Evolutionary conservation across 2,113 vertebrate genomes (phyloP), one percentile per base, ranked within the genome.

Genomic region (Heliornis fulica): DNA sequence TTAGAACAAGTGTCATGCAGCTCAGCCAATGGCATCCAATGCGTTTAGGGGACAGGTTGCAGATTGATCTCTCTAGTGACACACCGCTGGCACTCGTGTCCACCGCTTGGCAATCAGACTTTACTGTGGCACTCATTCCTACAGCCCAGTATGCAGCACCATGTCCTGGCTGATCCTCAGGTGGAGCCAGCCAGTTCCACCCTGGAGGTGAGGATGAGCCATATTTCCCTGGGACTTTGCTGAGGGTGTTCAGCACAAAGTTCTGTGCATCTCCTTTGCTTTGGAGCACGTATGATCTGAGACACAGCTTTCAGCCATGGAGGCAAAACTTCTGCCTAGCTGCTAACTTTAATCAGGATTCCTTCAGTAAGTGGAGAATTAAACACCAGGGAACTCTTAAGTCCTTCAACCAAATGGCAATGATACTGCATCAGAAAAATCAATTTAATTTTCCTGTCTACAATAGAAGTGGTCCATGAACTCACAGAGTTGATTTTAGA

Each of bases 11-110:
- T 3, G 28, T 69, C 31, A 22, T 3, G 2, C 43, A 79, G 79
- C 50, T 59, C 19, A 81, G 72, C 23, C 60, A 36, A 12, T 15
- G 32, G 63, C 50, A 75, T 15, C 87, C 68, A 36, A 28, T 21
- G 19, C 0, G 0, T 53, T 48, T 8, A 41, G 48, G 53, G 72
- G 80, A 57, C 34, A 2, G 1, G n/a, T 4, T 75, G 43, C 48
- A 84, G 31, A n/a, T 0, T 4, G 2, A 41, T 64, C 57, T 80
- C 21, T 54, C 34, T 2, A 16, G 50, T 11, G 60, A 63, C 34
- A 25, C 50, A 2, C 64, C 31, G 4, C 53, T n/a, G 34, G 36
- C 19, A 56, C 10, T 21, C 1, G 1, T 18, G 14, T 32, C 15
- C 87, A 9, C 1, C 32, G 22, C 53, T 5, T 40, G 89, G 64